Base-by-base conservation (phyloP, 2,797 vertebrate species). In the Hafferia zeledoni region DNA sequence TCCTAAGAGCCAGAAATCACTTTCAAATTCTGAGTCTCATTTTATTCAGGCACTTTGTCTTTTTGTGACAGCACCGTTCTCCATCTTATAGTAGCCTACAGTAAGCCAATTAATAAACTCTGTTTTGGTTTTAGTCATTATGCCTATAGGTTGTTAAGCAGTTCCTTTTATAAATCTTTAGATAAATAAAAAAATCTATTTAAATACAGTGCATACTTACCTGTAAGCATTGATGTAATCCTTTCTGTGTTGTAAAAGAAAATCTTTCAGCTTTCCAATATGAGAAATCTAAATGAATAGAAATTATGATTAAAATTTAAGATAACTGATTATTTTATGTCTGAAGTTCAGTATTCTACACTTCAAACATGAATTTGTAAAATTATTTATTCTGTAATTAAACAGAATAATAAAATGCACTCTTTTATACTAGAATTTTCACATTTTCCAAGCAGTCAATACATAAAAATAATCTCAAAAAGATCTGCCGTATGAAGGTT, bases 251-350 rank as follows among this genome's bases (percentile, higher is more conserved):
- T 99, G 98, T 24, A 99, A 98, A 84, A 99, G 98, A 97, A 99
- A 99, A 96, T 99, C 99, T 96, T 99, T 99, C 95, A 99, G 98
- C 92, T 99, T 99, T 88, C 99, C 99, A 97, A 99, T 99, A 98
- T 99, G 99, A 22, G 98, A 98, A 95, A 99, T 98, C 99, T 99
- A 97, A 92, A 98, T 23, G 8, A 95, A 87, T 1, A 95, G 88
- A 93, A 96, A 89, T 23, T 3, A 63, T 81, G 83, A 92, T 86
- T 86, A 95, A 63, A 77, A 81, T 4, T 52, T 49, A 28, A 91
- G 7, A 25, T 13, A 74, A 41, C 6, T 14, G 5, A 49, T 43
- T 56, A 50, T 63, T 83, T 71, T 41, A 49, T 27, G 1, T 31
- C 65, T 57, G 7, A 90, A 85, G 27, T 64, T 67, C 33, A 83